Conservation (phyloP, 2,797 vertebrate genomes). For the Meda fulgida region DNA sequence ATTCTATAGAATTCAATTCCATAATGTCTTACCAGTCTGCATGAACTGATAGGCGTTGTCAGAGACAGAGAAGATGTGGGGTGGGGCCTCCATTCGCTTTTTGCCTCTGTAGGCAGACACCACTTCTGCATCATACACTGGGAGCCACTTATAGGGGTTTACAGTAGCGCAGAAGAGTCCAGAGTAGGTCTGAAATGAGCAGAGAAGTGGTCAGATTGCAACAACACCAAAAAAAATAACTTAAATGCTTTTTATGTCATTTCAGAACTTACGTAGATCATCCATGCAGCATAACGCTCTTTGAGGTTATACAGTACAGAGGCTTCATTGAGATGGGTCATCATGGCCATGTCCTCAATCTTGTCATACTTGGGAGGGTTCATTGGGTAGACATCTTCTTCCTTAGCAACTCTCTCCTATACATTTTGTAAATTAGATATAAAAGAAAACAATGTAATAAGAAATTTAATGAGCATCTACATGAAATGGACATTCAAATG, state of each 20-base stretch:
- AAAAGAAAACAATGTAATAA: background rate
- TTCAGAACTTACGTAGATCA: constrained; percentile 82
- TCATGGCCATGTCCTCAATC: constrained; percentile 87
- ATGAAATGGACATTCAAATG: too few species aligned
- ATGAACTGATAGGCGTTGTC: constrained; percentile 87
- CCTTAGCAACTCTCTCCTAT: constrained; percentile 50
- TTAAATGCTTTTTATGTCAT: too few species aligned
- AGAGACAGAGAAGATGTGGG: constrained; percentile 92
- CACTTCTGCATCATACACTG: constrained; percentile 82
- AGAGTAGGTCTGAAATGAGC: constrained; percentile 75
- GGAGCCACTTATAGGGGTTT: constrained; percentile 83
- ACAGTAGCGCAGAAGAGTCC: constrained; percentile 66
- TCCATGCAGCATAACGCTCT: constrained; percentile 87
- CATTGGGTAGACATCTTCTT: constrained; percentile 69
- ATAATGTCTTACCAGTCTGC: constrained; percentile 66
- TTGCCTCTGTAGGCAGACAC: constrained; percentile 86
- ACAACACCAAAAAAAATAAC: too few species aligned
- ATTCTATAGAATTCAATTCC: too few species aligned
- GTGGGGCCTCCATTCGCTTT: constrained; percentile 83
- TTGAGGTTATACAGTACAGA: constrained; percentile 86
- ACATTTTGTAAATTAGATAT: background rate
- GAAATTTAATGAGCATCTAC: background rate
- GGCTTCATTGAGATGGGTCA: constrained; percentile 84
- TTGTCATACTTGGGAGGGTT: constrained; percentile 85
- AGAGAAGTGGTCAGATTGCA: background rate